phyloP scores from a whole-genome alignment of 2,113 vertebrate species.

The Centrocercus urophasianus region DNA sequence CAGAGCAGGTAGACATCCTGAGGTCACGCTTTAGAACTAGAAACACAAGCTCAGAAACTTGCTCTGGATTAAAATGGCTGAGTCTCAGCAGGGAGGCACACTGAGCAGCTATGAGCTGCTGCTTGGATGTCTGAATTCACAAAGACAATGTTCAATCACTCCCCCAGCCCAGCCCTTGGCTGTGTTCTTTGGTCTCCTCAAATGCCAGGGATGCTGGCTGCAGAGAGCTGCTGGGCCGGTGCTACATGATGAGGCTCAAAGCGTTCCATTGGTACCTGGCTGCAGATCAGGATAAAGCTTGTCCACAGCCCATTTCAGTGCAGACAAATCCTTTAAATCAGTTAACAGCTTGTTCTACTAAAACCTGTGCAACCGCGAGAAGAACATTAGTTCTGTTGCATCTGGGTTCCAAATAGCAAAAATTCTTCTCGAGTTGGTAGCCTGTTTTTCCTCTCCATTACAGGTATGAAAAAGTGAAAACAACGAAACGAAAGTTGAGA shows the following conservation, averaged over 20 bases:
- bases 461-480: not conserved
- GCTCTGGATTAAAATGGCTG: not conserved
- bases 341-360: not conserved
- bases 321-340: not conserved
- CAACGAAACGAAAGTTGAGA: not conserved
- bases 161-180: not conserved
- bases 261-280: not conserved
- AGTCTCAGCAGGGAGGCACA: not conserved
- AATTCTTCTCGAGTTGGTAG: not conserved
- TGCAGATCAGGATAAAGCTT: not conserved
- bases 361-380: not conserved
- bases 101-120: not conserved
- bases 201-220: not conserved
- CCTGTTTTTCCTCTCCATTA: not conserved
- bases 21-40: not conserved
- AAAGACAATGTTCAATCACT: not conserved
- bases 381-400: not conserved
- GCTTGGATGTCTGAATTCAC: not conserved
- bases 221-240: not conserved
- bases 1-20: not conserved
- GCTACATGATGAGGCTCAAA: not conserved
- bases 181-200: rapidly evolving
- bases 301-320: not conserved
- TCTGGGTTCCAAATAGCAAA: not conserved
- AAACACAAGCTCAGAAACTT: not conserved